Base-by-base conservation (phyloP, 2,888 invertebrate genomes). In the Autographa gamma region DNA sequence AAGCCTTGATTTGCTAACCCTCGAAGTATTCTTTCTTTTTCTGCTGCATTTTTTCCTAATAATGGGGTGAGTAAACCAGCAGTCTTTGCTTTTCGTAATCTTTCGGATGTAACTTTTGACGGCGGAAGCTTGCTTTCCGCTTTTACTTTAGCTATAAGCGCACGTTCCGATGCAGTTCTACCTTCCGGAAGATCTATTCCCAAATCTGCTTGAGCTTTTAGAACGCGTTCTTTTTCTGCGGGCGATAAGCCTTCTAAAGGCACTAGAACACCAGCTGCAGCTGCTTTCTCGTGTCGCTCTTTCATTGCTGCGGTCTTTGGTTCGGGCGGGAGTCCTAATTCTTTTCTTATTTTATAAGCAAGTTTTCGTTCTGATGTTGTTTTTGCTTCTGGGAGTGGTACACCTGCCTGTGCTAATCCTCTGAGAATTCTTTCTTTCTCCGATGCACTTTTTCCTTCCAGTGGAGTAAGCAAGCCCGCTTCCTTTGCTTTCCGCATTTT, bases 281-380 rank as follows among this genome's bases (percentile, higher is more conserved):
- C 73, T 0, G 84, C 85, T 78, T 80, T 77, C 8, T 74, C 71
- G 13, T 70, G 76, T 66, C 74, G 82, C 66, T 34, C 85, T 84
- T 63, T 81, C 76, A 52, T 85, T 56, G 4, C 85, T 64, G 34
- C 74, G 77, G 54, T 56, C 54, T 56, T 56, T 3, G 54, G 54
- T 13, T 56, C 54, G 25, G 54, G 54, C 68, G 82, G 82, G 0
- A 82, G 81, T 72, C 78, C 74, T 16, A 84, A 67, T 79, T 73
- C 0, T 83, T 56, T 56, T 19, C 54, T 19, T 9, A 56, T 14
- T 56, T 56, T 56, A 56, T 25, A 19, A 13, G 13, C 18, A 3
- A 56, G 81, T 76, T 77, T 81, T 41, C 84, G 84, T 74, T 80
- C 84, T 8, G 83, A 81, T 31, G 85, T 82, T 0, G 82, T 80